Conservation (phyloP, 1,140 invertebrate genomes). For the Wiebesia pumilae region DNA sequence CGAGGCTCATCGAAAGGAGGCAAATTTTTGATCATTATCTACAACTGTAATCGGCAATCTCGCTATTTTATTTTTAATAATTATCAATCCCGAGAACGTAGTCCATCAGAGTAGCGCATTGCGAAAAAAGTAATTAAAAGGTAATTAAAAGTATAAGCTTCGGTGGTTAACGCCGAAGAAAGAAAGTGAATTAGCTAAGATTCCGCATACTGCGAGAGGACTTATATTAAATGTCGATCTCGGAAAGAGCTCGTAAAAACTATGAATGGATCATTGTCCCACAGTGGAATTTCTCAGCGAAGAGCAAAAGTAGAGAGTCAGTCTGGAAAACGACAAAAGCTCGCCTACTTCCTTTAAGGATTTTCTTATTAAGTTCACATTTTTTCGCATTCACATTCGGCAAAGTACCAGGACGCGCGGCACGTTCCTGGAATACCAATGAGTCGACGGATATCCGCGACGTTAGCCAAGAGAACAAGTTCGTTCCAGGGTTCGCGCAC, state of each 20-base stretch:
- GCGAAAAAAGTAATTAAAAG: background rate
- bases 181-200: slow-evolving; percentile 19
- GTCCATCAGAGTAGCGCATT: too few relatives aligned
- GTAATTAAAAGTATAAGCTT: background rate
- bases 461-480: slow-evolving; percentile 52
- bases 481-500: slow-evolving; percentile 28
- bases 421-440: slow-evolving; percentile 70
- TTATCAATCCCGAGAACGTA: too few relatives aligned
- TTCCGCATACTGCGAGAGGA: background rate
- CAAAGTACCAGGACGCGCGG: slow-evolving; percentile 67
- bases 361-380: slow-evolving; percentile 76
- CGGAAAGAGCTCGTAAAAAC: slow-evolving; percentile 57
- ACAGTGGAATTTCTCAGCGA: slow-evolving; percentile 45
- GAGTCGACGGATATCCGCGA: slow-evolving; percentile 60
- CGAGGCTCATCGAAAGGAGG: too few relatives aligned
- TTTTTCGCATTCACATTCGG: slow-evolving; percentile 66
- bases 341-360: slow-evolving; percentile 67
- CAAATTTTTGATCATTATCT: too few relatives aligned
- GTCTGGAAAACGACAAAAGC: slow-evolving; percentile 64
- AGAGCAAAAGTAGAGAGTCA: slow-evolving; percentile 45
- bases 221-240: slow-evolving; percentile 37
- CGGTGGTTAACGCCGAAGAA: background rate
- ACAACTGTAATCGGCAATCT: too few relatives aligned
- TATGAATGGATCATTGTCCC: slow-evolving; percentile 61
- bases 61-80: too few relatives aligned